phyloP scores from a whole-genome alignment of 2,797 vertebrate genomes.

The Scyliorhinus canicula region DNA sequence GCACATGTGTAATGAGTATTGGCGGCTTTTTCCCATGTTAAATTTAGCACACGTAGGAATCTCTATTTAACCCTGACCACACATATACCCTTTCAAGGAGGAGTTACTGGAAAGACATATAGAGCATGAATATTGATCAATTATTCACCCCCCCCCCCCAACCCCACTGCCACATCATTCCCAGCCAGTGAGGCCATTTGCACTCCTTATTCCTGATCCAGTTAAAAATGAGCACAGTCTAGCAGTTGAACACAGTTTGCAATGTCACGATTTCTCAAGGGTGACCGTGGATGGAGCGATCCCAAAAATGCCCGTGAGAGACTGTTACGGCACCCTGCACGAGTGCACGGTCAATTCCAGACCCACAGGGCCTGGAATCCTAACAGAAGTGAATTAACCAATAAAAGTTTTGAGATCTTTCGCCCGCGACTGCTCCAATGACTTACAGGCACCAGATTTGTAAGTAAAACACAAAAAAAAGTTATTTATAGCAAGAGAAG shows the following conservation, averaged over 20 bases:
- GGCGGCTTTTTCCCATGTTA: not conserved
- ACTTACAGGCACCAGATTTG: too few species aligned
- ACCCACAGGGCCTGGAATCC: too few species aligned
- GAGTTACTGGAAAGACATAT: not conserved
- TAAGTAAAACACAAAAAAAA: too few species aligned
- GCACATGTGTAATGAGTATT: not conserved
- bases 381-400: too few species aligned
- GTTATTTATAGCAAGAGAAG: too few species aligned
- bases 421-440: too few species aligned
- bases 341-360: too few species aligned
- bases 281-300: not conserved
- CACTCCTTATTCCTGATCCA: not conserved
- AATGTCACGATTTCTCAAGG: not conserved
- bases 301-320: not conserved
- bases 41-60: not conserved
- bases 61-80: not conserved
- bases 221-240: not conserved
- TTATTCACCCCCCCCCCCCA: not conserved
- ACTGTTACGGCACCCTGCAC: too few species aligned
- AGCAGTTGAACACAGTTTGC: not conserved
- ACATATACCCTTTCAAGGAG: not conserved
- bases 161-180: not conserved
- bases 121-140: not conserved
- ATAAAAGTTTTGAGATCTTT: too few species aligned
- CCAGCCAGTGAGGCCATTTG: not conserved